phyloP scores from a whole-genome alignment of 2,113 vertebrate species.

The Coturnix japonica region DNA sequence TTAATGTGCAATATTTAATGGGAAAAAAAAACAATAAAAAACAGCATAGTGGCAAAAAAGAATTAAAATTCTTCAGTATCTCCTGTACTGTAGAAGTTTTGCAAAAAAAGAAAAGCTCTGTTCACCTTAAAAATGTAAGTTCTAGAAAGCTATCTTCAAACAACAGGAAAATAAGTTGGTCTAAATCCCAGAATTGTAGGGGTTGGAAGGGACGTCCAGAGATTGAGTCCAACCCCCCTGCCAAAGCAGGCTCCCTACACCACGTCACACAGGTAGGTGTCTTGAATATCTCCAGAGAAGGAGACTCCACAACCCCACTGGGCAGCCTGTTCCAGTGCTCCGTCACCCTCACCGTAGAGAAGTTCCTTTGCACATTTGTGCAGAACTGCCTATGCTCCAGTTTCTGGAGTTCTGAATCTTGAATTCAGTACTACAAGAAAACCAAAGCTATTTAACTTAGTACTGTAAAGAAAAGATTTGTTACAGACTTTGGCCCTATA shows the following conservation, averaged over 20 bases:
- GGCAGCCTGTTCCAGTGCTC: no score
- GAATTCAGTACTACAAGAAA: background rate
- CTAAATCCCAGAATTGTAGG: no score
- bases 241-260: no score
- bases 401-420: background rate
- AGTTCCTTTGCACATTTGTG: no score
- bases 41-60: background rate
- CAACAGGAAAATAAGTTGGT: accelerated
- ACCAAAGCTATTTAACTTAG: accelerated
- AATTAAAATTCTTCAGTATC: background rate
- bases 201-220: no score
- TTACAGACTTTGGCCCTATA: background rate
- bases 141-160: background rate
- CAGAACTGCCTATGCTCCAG: no score
- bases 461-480: background rate
- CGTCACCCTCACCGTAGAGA: no score
- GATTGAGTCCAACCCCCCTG: no score
- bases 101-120: background rate
- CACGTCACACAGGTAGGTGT: no score
- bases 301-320: no score
- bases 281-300: no score
- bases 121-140: background rate
- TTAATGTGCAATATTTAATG: no score
- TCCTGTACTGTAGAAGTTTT: background rate
- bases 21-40: background rate